A percentile compares a stretch with the other conserved stretches of the same genome.
These are phyloP conservation scores for Eurosta solidaginis DNA, from an alignment of 1,140 invertebrate genomes.

Conservation along the genomic window DNA sequence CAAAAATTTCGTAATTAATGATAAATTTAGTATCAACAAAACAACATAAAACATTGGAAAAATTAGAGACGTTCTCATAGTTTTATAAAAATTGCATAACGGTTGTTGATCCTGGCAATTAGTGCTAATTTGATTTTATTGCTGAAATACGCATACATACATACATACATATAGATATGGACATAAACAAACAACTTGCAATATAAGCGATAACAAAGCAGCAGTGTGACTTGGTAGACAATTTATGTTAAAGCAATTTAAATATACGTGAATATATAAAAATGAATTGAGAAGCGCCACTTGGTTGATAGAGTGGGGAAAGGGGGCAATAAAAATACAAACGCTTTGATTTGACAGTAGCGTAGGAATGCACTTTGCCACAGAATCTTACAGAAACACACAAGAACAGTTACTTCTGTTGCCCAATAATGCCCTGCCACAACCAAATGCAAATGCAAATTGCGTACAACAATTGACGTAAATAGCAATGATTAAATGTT, in stretches of 20 bases:
- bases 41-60: neutral
- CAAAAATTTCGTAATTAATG: no score
- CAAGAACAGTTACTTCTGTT: neutral
- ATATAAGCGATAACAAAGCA: neutral
- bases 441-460: neutral
- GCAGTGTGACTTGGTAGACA: neutral
- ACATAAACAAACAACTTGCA: neutral
- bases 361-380: neutral
- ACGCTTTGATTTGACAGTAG: neutral
- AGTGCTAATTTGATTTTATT: slow-evolving; percentile 59
- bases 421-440: neutral
- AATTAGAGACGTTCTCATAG: neutral
- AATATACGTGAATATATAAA: neutral
- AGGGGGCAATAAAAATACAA: neutral
- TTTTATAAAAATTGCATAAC: slow-evolving; percentile 47
- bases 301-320: neutral
- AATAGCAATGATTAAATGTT: slow-evolving; percentile 2
- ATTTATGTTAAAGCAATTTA: neutral
- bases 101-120: slow-evolving; percentile 59
- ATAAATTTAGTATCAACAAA: neutral
- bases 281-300: neutral
- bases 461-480: neutral
- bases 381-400: neutral
- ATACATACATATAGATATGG: neutral
- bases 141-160: neutral